phyloP scores from a whole-genome alignment of 2,797 vertebrate species.

The Pseudochirops cupreus region DNA sequence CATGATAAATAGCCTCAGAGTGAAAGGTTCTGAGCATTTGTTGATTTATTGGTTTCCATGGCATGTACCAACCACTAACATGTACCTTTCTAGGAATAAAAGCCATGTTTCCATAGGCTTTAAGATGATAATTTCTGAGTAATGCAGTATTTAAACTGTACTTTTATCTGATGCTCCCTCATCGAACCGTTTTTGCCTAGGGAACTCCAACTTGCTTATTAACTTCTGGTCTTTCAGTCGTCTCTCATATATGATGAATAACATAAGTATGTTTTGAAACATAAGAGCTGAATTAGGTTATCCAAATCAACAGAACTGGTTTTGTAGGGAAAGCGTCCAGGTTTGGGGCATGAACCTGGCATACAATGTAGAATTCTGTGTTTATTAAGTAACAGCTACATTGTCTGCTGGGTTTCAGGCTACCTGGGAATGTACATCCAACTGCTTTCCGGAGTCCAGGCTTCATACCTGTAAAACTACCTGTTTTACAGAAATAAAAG shows the following conservation, averaged over 20 bases:
- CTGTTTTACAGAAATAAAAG: constrained; percentile 36
- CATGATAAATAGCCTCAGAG: constrained; percentile 61
- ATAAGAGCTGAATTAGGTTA: constrained; percentile 13
- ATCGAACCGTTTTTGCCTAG: constrained; percentile 13
- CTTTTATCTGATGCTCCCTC: neutral
- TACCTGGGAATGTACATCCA: constrained; percentile 86
- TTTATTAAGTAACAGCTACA: constrained; percentile 99
- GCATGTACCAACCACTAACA: constrained; percentile 34
- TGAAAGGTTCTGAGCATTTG: constrained; percentile 58
- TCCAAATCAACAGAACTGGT: neutral
- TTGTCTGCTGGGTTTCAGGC: constrained; percentile 99
- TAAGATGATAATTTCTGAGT: neutral
- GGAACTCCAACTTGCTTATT: constrained; percentile 36
- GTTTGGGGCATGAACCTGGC: constrained; percentile 97
- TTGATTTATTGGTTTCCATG: constrained; percentile 31
- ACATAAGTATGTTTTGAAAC: constrained; percentile 22
- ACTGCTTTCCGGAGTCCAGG: constrained; percentile 50
- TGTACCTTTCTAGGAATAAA: neutral
- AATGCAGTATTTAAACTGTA: neutral
- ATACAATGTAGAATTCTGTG: constrained; percentile 99
- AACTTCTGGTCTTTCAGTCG: constrained; percentile 13
- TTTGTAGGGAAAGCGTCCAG: constrained; percentile 82
- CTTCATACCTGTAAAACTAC: constrained; percentile 40
- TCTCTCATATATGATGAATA: constrained; percentile 13
- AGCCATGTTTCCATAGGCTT: neutral